Evolutionary conservation across 2,113 vertebrate genomes (phyloP).

Genomic region (Sterna hirundo): DNA sequence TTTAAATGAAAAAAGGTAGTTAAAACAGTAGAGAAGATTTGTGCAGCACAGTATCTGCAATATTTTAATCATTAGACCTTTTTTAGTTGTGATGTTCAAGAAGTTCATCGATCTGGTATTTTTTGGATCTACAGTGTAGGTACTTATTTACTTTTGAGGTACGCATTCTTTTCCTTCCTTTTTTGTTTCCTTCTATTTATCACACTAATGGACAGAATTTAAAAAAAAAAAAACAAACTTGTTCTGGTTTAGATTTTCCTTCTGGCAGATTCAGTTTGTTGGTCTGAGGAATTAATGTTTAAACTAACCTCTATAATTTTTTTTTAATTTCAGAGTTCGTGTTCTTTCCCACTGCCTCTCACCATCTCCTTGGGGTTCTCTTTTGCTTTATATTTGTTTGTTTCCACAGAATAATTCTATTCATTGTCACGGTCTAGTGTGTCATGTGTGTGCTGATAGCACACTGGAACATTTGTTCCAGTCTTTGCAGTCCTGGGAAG

Average conservation of each 20-base stretch:
- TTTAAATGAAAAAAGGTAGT: not conserved
- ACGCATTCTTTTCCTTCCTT: not conserved
- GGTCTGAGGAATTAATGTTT: slow-evolving; percentile 17
- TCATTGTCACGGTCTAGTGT: slow-evolving; percentile 24
- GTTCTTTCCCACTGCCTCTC: not conserved
- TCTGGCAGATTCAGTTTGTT: not conserved
- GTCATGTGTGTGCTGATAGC: slow-evolving; percentile 22
- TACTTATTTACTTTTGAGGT: not conserved
- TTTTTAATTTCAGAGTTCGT: slow-evolving; percentile 7
- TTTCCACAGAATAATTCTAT: slow-evolving; percentile 53
- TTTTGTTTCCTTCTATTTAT: not conserved
- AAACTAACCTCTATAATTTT: not conserved
- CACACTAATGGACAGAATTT: not conserved
- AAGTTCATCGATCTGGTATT: not conserved
- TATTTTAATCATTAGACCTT: not conserved
- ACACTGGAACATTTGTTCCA: slow-evolving; percentile 33
- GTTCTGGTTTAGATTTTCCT: not conserved
- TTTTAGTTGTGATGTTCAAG: not conserved
- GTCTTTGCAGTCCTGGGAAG: slow-evolving; percentile 46
- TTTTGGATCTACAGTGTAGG: not conserved
- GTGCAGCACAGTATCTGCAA: not conserved
- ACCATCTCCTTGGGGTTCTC: slow-evolving; percentile 9
- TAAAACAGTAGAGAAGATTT: not conserved
- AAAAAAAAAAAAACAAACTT: not conserved
- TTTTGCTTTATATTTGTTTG: slow-evolving; percentile 55